Percentiles rank a stretch among this genome's conserved stretches.
Evolutionary conservation across 2,113 vertebrate genomes (phyloP).

Genomic region (Tauraco erythrolophus): DNA sequence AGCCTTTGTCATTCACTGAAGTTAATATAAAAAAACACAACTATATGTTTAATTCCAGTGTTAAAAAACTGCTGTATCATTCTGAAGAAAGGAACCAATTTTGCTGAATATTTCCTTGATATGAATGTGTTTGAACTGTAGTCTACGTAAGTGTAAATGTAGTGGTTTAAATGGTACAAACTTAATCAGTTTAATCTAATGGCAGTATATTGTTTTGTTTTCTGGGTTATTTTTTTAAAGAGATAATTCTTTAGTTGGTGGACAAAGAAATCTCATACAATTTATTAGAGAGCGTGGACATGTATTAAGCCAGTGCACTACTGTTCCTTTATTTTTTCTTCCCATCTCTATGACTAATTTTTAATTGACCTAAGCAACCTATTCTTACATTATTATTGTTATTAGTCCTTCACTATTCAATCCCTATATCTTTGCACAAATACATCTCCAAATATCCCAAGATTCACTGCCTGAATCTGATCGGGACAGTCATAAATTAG

Average conservation of each 20-base stretch:
- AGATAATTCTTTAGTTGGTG: neutral
- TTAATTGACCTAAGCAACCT: neutral
- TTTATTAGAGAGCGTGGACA: neutral
- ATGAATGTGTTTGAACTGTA: neutral
- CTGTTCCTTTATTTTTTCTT: neutral
- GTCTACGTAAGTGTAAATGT: neutral
- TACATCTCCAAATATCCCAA: neutral
- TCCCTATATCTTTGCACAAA: neutral
- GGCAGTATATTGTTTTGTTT: neutral
- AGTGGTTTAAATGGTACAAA: neutral
- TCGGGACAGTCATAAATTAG: neutral
- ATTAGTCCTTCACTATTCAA: neutral
- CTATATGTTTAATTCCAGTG: neutral
- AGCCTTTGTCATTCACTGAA: neutral
- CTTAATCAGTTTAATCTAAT: neutral
- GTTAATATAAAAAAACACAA: neutral
- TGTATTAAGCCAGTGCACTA: neutral
- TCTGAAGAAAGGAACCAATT: neutral
- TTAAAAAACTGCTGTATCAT: neutral
- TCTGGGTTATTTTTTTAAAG: neutral
- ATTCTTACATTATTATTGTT: neutral
- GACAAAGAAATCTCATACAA: neutral
- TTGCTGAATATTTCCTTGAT: neutral
- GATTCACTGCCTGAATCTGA: neutral
- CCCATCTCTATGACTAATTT: neutral